These are phyloP conservation scores for Bombylius major DNA, from an alignment of 2,888 invertebrate species.

Conservation along the genomic window DNA sequence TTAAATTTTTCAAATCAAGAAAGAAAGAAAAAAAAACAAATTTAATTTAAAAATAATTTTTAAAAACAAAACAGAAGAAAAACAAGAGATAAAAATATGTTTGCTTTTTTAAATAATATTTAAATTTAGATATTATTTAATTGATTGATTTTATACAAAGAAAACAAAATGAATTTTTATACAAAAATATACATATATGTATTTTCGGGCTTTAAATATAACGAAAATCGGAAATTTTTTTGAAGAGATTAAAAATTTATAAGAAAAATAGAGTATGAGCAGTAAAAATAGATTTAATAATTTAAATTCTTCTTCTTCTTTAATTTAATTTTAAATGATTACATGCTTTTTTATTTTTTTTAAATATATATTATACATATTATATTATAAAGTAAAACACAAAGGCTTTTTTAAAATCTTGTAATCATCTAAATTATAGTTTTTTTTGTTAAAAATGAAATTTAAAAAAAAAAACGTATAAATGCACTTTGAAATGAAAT, in stretches of 20 bases:
- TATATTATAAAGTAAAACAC: no score
- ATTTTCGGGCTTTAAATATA: no score
- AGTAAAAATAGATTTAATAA: background rate
- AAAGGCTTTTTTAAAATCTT: no score
- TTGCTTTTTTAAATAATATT: no score
- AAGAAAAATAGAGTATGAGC: background rate
- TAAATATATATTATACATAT: background rate
- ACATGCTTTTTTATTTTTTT: background rate
- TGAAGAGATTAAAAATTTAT: background rate
- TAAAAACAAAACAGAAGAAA: background rate
- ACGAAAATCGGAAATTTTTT: background rate
- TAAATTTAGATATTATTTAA: no score
- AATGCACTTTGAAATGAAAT: conserved; percentile 10
- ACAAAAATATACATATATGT: no score
- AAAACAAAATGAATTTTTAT: no score
- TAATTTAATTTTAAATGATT: no score
- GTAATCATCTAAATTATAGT: background rate
- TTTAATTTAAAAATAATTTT: background rate
- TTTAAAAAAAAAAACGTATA: background rate
- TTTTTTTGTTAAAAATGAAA: background rate
- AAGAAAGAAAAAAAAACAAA: background rate
- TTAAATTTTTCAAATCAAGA: background rate
- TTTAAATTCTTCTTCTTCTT: background rate
- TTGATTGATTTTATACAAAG: no score
- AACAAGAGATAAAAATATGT: background rate